Percentiles rank a stretch among this genome's conserved stretches.
Conservation (phyloP, 2,797 vertebrate genomes). For the Chaetodon trifasciatus region DNA sequence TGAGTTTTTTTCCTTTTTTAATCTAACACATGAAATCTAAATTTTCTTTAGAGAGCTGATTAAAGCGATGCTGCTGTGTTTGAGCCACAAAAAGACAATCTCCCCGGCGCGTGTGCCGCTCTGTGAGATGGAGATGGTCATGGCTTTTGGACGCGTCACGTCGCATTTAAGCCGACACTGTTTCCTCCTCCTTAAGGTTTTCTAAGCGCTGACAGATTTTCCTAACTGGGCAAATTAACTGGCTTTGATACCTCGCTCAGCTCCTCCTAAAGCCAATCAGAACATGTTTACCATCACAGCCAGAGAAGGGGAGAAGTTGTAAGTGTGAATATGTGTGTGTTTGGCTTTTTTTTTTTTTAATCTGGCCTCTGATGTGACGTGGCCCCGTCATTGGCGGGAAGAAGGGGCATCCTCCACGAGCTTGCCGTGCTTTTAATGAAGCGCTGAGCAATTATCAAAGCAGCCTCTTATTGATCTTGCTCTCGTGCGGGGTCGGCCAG, state of each 20-base stretch:
- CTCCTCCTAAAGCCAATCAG: constrained; percentile 76
- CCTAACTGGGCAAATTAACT: constrained; percentile 76
- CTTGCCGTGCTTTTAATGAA: constrained; percentile 69
- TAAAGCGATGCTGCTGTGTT: constrained; percentile 60
- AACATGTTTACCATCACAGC: constrained; percentile 69
- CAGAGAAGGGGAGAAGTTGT: constrained; percentile 36
- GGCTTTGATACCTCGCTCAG: constrained; percentile 79
- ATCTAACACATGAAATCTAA: constrained; percentile 58
- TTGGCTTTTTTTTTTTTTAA: constrained; percentile 41
- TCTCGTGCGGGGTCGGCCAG: constrained; percentile 23
- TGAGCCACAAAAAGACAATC: constrained; percentile 31
- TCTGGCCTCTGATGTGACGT: constrained; percentile 64
- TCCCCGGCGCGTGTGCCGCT: constrained; percentile 1
- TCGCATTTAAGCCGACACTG: constrained; percentile 75
- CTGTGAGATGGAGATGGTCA: constrained; percentile 45
- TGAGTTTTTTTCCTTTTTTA: constrained; percentile 37
- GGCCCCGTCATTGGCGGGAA: constrained; percentile 19
- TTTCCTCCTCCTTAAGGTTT: constrained; percentile 52
- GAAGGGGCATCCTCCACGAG: constrained; percentile 32
- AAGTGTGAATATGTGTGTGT: constrained; percentile 39
- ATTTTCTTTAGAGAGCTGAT: constrained; percentile 73
- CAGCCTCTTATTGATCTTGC: constrained; percentile 55
- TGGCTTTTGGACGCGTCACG: constrained; percentile 63
- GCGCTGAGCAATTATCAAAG: constrained; percentile 65
- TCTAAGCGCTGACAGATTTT: constrained; percentile 71